Evolutionary conservation across 2,113 vertebrate genomes (phyloP).

Genomic region (Oceanites oceanicus): DNA sequence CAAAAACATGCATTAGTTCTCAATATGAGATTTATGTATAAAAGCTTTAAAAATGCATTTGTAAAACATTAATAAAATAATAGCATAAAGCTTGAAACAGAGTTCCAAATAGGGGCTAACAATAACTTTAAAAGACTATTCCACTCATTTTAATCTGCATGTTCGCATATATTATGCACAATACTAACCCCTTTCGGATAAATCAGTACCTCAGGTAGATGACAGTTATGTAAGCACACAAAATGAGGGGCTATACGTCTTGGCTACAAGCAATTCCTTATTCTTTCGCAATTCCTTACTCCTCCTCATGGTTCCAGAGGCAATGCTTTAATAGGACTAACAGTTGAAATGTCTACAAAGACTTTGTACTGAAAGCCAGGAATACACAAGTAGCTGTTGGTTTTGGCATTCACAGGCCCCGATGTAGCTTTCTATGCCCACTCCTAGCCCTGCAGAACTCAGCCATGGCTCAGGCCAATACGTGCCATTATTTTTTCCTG

Average conservation of each 20-base stretch:
- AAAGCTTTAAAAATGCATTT: neutral
- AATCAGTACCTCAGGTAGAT: neutral
- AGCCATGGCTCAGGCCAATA: neutral
- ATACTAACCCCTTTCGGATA: neutral
- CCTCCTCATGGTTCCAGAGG: neutral
- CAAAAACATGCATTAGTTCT: neutral
- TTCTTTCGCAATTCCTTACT: neutral
- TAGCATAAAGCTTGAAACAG: neutral
- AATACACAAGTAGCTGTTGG: neutral
- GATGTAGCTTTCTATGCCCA: rapidly evolving
- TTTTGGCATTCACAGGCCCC: neutral
- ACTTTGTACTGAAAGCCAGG: neutral
- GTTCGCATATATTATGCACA: neutral
- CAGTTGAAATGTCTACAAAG: neutral
- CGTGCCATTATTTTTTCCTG: neutral
- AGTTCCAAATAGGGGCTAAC: neutral
- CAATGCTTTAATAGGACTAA: neutral
- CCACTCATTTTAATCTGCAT: neutral
- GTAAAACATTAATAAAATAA: neutral
- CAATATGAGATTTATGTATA: neutral
- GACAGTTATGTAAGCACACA: neutral
- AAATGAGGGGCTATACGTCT: rapidly evolving
- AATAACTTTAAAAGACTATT: neutral
- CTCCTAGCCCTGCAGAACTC: neutral
- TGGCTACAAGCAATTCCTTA: neutral